These are phyloP conservation scores for Diaperis boleti DNA, from an alignment of 2,888 invertebrate genomes.

Conservation along the genomic window DNA sequence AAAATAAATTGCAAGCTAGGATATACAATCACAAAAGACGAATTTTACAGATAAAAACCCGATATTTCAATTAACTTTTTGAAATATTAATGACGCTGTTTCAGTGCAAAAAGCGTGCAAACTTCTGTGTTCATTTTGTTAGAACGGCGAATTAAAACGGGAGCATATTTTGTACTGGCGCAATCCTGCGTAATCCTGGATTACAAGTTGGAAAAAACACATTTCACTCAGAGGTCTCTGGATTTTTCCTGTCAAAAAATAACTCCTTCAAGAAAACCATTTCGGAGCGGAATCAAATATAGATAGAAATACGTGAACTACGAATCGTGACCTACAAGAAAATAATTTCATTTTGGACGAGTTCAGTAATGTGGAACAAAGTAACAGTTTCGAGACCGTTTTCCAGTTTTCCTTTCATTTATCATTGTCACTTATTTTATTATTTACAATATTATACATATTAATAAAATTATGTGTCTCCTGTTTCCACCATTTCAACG, in stretches of 20 bases:
- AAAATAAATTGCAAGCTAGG: background rate
- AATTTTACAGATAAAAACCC: constrained; percentile 18
- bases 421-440: background rate
- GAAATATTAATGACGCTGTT: constrained; percentile 37
- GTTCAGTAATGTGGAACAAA: constrained; percentile 5
- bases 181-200: constrained; percentile 33
- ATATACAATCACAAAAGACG: constrained; percentile 9
- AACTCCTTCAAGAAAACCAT: constrained; percentile 33
- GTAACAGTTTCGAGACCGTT: background rate
- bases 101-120: constrained; percentile 19
- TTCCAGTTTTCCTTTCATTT: background rate
- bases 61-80: constrained; percentile 36
- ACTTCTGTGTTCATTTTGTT: constrained; percentile 32
- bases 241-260: constrained; percentile 36
- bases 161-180: constrained; percentile 40
- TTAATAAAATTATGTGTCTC: no score
- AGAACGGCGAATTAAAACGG: constrained; percentile 39
- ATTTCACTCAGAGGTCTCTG: constrained; percentile 35
- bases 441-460: no score
- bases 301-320: constrained; percentile 34
- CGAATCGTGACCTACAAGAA: constrained; percentile 27
- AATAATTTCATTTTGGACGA: constrained; percentile 19
- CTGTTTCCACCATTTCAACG: no score
- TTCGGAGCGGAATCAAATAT: constrained; percentile 29
- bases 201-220: constrained; percentile 37